Conservation (phyloP, 2,113 vertebrate species). For the Craseonycteris thonglongyai region DNA sequence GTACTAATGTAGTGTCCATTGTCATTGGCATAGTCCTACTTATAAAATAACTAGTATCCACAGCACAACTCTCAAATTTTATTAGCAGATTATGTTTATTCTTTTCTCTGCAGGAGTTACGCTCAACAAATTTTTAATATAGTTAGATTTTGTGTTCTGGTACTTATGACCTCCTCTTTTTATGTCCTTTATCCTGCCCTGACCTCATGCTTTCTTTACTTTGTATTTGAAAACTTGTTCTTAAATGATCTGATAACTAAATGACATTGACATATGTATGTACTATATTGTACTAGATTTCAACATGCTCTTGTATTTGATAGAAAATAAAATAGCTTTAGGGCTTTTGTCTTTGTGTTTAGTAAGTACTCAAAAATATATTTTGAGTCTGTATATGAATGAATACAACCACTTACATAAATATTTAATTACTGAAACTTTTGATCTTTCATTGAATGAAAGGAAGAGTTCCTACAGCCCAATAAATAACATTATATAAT, state of each 20-base stretch:
- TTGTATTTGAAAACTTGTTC: neutral
- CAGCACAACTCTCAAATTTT: neutral
- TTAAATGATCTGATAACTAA: neutral
- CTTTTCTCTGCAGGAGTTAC: neutral
- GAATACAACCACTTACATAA: neutral
- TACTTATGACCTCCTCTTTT: neutral
- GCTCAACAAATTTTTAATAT: neutral
- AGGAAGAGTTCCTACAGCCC: neutral
- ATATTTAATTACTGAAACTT: neutral
- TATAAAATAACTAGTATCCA: neutral
- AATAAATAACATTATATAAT: neutral
- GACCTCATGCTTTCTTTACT: neutral
- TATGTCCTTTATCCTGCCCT: neutral
- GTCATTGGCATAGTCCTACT: neutral
- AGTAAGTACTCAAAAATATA: neutral
- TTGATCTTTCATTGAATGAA: neutral
- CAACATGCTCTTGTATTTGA: neutral
- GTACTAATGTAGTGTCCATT: neutral
- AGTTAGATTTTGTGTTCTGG: neutral
- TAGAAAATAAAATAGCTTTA: neutral
- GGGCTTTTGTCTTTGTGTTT: neutral
- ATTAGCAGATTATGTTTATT: neutral
- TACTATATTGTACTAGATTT: neutral
- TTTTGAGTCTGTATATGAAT: neutral
- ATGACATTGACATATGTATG: neutral